These are phyloP conservation scores for Xylophagus ater DNA, from an alignment of 2,888 invertebrate genomes.

Conservation along the genomic window DNA sequence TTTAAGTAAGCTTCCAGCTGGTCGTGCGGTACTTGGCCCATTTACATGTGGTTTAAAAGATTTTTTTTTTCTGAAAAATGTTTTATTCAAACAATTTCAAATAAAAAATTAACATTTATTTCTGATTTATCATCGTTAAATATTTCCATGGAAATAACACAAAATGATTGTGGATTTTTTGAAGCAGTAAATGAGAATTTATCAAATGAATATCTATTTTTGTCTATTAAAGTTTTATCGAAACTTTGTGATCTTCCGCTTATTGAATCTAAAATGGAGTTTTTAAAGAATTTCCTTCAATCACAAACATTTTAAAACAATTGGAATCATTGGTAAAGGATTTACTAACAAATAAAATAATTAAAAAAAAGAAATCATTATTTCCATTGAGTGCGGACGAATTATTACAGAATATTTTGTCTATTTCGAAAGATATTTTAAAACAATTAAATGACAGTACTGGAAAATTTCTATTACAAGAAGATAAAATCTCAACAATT, in stretches of 20 bases:
- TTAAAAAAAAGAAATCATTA: constrained; percentile 4
- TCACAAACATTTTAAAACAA: constrained; percentile 19
- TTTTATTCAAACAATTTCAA: constrained; percentile 14
- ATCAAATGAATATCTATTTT: constrained; percentile 5
- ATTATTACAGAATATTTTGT: constrained; percentile 8
- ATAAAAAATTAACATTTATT: constrained; percentile 14
- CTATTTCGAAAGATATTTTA: constrained; percentile 30
- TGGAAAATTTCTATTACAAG: background rate
- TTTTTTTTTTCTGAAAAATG: background rate
- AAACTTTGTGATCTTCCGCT: constrained; percentile 27
- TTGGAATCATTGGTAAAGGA: constrained; percentile 17
- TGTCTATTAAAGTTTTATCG: constrained; percentile 30
- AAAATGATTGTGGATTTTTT: constrained; percentile 16
- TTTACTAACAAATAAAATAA: background rate
- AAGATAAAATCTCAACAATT: background rate
- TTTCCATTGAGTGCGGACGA: constrained; percentile 3
- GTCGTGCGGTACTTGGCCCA: too few relatives aligned
- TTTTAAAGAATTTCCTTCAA: constrained; percentile 23
- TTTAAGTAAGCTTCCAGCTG: too few relatives aligned
- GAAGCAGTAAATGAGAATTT: constrained; percentile 12
- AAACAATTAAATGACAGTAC: background rate
- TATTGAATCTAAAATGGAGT: constrained; percentile 25
- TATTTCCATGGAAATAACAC: constrained; percentile 17
- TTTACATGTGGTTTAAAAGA: too few relatives aligned
- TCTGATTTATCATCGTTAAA: constrained; percentile 16